A percentile compares a stretch with the other conserved stretches of the same genome.
phyloP scores from a whole-genome alignment of 2,113 vertebrate genomes.

The Mesoclemmys tuberculata region DNA sequence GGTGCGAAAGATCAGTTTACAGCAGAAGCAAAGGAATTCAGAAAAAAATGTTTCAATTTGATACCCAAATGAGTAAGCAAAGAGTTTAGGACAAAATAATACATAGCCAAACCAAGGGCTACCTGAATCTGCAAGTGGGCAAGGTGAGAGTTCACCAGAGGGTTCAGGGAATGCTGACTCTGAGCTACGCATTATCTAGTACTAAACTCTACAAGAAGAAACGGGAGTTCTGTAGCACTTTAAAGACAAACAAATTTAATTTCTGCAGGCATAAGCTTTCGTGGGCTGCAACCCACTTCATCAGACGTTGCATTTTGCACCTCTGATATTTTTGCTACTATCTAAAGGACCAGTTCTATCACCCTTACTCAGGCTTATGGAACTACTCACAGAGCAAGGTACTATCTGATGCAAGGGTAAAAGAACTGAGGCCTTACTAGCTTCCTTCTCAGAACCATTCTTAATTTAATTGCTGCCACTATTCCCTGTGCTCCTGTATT shows the following conservation, averaged over 20 bases:
- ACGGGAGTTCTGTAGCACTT: too few species aligned
- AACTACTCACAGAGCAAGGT: background rate
- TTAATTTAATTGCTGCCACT: background rate
- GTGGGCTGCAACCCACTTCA: too few species aligned
- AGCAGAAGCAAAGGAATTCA: background rate
- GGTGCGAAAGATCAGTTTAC: background rate
- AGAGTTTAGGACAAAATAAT: background rate
- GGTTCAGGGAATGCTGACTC: background rate
- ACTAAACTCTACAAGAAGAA: background rate
- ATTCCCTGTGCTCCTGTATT: background rate
- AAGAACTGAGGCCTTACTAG: background rate
- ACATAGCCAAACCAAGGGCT: background rate
- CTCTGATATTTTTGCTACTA: background rate
- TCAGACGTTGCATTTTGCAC: too few species aligned
- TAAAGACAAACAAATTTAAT: too few species aligned
- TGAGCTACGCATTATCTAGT: background rate
- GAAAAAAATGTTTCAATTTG: background rate
- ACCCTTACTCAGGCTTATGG: background rate
- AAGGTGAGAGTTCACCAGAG: background rate
- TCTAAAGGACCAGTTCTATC: background rate
- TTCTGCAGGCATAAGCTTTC: too few species aligned
- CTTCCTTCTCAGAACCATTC: background rate
- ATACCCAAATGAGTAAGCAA: background rate
- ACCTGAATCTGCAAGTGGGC: background rate
- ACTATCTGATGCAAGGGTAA: fast-evolving